Conservation (phyloP, 1,140 invertebrate species). For the Hyles euphorbiae region DNA sequence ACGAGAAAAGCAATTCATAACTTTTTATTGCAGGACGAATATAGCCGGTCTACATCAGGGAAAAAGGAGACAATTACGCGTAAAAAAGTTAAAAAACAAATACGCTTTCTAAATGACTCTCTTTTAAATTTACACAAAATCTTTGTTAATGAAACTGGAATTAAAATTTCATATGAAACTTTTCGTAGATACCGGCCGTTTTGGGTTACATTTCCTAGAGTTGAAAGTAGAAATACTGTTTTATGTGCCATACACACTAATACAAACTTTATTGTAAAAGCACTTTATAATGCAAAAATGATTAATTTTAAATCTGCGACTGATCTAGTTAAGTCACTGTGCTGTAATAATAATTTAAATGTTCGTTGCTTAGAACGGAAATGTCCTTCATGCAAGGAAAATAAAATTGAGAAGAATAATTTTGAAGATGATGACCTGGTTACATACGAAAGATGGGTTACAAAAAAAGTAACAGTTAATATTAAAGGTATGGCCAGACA, state of each 20-base stretch:
- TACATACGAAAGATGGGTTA: conserved; percentile 19
- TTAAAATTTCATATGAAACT: conserved; percentile 22
- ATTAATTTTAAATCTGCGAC: conserved; percentile 10
- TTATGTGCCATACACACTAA: conserved; percentile 14
- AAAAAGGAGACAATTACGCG: too few species aligned
- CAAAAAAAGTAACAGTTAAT: conserved; percentile 10
- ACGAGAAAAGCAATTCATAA: too few species aligned
- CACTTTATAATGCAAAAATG: conserved; percentile 17
- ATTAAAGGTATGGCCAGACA: conserved; percentile 10
- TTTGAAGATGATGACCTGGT: conserved; percentile 15
- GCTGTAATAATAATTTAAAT: conserved; percentile 12
- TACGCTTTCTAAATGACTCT: too few species aligned
- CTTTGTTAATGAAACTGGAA: conserved; percentile 18
- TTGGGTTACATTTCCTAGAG: conserved; percentile 22
- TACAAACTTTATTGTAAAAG: conserved; percentile 15
- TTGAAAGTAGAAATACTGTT: conserved; percentile 18
- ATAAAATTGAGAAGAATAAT: conserved; percentile 11
- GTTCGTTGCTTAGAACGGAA: conserved; percentile 21
- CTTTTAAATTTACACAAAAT: conserved; percentile 7
- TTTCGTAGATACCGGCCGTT: conserved; percentile 22
- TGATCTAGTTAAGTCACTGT: conserved; percentile 11
- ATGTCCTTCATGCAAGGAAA: conserved; percentile 17
- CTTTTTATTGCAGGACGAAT: too few species aligned
- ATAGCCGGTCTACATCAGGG: too few species aligned
- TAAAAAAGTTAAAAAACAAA: too few species aligned